Evolutionary conservation across 2,888 invertebrate genomes (phyloP), one percentile per base, ranked within the genome.

Genomic region (Quadroppia sp.): DNA sequence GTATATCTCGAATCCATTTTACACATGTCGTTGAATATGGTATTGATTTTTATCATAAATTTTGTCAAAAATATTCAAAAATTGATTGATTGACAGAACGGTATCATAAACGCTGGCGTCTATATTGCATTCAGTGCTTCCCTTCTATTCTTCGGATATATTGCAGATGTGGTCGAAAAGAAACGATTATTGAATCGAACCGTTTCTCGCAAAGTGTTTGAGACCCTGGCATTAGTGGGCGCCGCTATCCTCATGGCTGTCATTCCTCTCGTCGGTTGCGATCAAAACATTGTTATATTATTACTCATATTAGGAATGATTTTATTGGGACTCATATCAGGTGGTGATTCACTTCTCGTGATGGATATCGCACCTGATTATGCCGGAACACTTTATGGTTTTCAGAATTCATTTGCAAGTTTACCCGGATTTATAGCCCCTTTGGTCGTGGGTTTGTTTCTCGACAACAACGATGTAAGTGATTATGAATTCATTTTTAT

Each of bases 321-420:
- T 50, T 76, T 76, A 48, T 77, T 78, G 56, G 78, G 78, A 0
- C 91, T 90, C 79, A 91, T 92, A 2, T 77, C 76, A 11, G 78
- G 79, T 17, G 79, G 79, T 20, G 78, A 78, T 40, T 75, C 77
- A 6, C 77, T 77, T 0, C 76, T 76, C 25, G 77, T 78, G 32
- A 76, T 79, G 11, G 79, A 79, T 61, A 75, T 79, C 15, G 78
- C 78, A 0, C 79, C 78, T 11, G 77, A 77, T 64, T 76, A 76
- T 75, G 32, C 53, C 71, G 78, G 78, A 15, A 73, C 77, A 23
- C 76, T 78, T 25, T 78, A 77, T 56, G 78, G 78, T n/a, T 71
- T 78, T 53, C 74, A 77, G 1, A 77, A 76, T 56, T 74, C 76
- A 17, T 42, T 78, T 17, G 77, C 77, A 28, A 75, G 76, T 50